Evolutionary conservation across 2,888 invertebrate species (phyloP).

Genomic region (Pandemis heparana): DNA sequence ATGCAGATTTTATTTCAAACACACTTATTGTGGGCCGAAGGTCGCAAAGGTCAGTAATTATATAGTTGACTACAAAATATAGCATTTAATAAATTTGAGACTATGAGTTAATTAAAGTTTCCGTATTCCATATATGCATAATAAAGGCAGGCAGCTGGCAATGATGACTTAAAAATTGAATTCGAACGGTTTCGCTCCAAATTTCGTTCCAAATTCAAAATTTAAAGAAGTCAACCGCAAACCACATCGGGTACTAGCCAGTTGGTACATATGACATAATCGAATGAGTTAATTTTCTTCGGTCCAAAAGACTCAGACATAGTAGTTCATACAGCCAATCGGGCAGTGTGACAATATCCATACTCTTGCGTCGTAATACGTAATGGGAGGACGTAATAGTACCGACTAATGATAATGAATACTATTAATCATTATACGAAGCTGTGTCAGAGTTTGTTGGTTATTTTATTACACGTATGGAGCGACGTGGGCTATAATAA

Average conservation of each 20-base stretch:
- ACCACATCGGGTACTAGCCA: constrained; percentile 49
- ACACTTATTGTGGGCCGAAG: constrained; percentile 63
- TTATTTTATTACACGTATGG: neutral
- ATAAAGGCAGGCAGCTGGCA: neutral
- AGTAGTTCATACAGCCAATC: constrained; percentile 43
- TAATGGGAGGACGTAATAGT: constrained; percentile 50
- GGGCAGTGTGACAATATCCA: constrained; percentile 47
- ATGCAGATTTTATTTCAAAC: constrained; percentile 59
- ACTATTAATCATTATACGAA: constrained; percentile 44
- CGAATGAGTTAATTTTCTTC: constrained; percentile 54
- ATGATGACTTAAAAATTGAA: constrained; percentile 4
- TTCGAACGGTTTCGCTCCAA: constrained; percentile 31
- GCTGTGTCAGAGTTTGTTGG: constrained; percentile 12
- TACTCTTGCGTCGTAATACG: constrained; percentile 43
- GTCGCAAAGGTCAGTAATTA: constrained; percentile 56
- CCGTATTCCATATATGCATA: neutral
- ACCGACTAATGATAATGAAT: constrained; percentile 40
- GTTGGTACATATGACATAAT: constrained; percentile 36
- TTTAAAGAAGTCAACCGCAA: constrained; percentile 50
- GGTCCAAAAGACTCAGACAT: constrained; percentile 41
- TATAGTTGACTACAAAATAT: constrained; percentile 3
- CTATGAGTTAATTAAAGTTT: constrained; percentile 18
- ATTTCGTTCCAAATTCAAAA: constrained; percentile 42
- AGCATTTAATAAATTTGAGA: neutral
- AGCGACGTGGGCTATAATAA: neutral